These are phyloP conservation scores for Enteromius fasciolatus DNA, from an alignment of 2,797 vertebrate species.

Conservation along the genomic window DNA sequence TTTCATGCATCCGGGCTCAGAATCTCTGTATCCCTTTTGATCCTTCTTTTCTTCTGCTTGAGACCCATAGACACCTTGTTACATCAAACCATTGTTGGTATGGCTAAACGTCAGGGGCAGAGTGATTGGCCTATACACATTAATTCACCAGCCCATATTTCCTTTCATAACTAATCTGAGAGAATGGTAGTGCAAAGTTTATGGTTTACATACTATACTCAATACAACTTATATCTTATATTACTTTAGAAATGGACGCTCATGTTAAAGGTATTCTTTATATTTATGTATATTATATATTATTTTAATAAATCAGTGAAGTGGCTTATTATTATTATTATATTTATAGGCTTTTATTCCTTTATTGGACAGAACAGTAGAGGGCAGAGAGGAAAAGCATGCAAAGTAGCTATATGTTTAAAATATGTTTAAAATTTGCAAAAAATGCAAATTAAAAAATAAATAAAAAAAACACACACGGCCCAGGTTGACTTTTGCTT, in stretches of 20 bases:
- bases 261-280: constrained; percentile 17
- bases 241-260: constrained; percentile 10
- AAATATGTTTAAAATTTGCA: too few species aligned
- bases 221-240: neutral
- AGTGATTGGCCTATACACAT: neutral
- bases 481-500: neutral
- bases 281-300: constrained; percentile 13
- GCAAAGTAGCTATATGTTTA: too few species aligned
- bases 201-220: neutral
- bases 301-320: neutral
- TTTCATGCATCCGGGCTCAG: neutral
- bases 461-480: neutral
- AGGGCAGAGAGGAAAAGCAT: too few species aligned
- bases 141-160: neutral
- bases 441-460: too few species aligned
- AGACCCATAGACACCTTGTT: neutral
- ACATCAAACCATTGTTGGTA: neutral
- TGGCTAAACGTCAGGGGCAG: neutral
- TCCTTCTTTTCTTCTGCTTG: neutral
- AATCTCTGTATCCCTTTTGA: neutral
- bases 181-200: neutral
- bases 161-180: neutral
- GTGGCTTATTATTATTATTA: too few species aligned
- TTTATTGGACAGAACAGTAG: too few species aligned
- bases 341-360: too few species aligned